Base-by-base conservation (phyloP, 2,113 vertebrate species). In the Rana temporaria region DNA sequence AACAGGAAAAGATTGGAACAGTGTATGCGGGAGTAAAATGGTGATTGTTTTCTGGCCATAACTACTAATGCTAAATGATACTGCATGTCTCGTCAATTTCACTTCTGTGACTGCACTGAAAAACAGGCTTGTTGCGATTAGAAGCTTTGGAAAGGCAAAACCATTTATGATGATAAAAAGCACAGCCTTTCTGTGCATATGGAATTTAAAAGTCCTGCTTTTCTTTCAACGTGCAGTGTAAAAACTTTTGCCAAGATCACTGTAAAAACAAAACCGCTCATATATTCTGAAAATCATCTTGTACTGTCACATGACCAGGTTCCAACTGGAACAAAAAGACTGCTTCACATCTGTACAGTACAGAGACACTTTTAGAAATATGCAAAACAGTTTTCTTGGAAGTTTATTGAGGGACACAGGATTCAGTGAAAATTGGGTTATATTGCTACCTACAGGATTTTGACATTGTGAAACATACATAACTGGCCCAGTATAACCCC, bases 261-360 rank as follows among this genome's bases (percentile, higher is more conserved):
- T 14, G 59, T 30, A 19, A 15, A 22, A 59, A 74, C 7, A 74
- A 32, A 30, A 30, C 56, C 20, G 34, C 59, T 18, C 20, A 63
- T 63, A 75, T 75, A 60, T 52, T 38, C 59, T 34, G 56, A 5
- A 34, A 60, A 75, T 30, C 30, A 75, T 38, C 53, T 6, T 75
- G 24, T 48, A 15, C 20, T n/a, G 24, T 2, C 1, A 59, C 32
- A 52, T 60, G 32, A 32, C 72, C 11, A 9, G 34, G 16, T 17
- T 32, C 19, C 55, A 74, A 60, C 30, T 38, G 56, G 30, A 56
- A 59, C 30, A 38, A 30, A 18, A n/a, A 30, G 22, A n/a, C 55
- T 26, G 53, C 20, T 55, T 72, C 57, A 56, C 52, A 72, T 18
- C 11, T 3, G 14, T 56, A 75, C 22, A 16, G 17, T 38, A 30